These are phyloP conservation scores for Lordiphosa andalusiaca DNA, from an alignment of 2,888 invertebrate species.

Conservation along the genomic window DNA sequence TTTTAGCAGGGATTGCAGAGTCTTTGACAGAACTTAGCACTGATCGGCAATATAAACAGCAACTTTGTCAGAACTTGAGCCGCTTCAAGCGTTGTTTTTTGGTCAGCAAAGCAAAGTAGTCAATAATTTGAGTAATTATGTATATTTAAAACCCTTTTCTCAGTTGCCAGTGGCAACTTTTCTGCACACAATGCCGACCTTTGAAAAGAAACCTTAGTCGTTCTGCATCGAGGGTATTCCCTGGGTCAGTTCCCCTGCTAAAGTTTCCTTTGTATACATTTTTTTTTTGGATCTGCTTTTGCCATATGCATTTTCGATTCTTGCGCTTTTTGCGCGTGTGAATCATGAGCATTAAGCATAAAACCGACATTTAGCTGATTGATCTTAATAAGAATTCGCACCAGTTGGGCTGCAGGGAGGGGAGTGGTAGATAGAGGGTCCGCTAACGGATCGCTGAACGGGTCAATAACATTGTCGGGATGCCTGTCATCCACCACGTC, in stretches of 20 bases:
- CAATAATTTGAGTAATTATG: no score
- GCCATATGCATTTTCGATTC: conserved; percentile 55
- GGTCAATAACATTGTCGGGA: conserved; percentile 62
- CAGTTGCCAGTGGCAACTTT: no score
- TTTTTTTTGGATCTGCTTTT: conserved; percentile 3
- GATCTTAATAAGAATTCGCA: conserved; percentile 71
- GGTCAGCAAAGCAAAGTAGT: no score
- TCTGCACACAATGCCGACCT: no score
- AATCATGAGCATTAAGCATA: conserved; percentile 74
- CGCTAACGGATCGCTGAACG: conserved; percentile 61
- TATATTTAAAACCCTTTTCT: no score
- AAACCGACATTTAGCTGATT: conserved; percentile 75
- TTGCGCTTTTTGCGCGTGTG: conserved; percentile 53
- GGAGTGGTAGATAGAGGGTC: conserved; percentile 6
- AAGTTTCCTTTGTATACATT: background rate
- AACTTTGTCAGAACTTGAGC: no score
- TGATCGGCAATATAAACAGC: no score
- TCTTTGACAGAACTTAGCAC: no score
- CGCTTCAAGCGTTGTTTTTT: no score
- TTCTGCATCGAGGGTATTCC: conserved; percentile 19
- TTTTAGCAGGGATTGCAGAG: no score
- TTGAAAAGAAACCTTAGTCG: no score
- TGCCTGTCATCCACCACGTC: conserved; percentile 11
- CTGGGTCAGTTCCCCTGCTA: background rate
- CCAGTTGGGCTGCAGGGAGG: conserved; percentile 27